Evolutionary conservation across 2,888 invertebrate genomes (phyloP), one percentile per base, ranked within the genome.

Genomic region (Heliconius sara): DNA sequence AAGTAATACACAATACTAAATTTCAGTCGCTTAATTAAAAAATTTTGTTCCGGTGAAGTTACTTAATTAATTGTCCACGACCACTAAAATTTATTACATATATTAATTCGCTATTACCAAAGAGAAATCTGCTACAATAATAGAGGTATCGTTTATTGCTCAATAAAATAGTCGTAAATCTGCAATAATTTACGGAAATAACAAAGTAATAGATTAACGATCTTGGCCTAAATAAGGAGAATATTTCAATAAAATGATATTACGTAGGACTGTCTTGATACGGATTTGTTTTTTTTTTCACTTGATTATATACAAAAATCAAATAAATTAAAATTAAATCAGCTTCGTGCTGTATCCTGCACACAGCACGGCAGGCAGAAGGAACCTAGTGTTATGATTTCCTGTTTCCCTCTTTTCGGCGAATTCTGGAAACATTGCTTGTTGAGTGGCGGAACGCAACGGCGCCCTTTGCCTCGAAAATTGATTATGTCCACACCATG

Each of bases 151-250:
- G n/a, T 70, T 70, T 70, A 70, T 25, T 25, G 25, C 43, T 25
- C 43, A 43, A 70, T 70, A 70, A 70, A 70, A 25, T 43, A 47
- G 43, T 70, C 43, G 39, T 70, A 70, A 70, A 70, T 47, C 25
- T 70, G 70, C 70, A 47, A 70, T 70, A 70, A 70, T 43, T 70
- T 19, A 43, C 43, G 43, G 25, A 70, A 70, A 70, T 70, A 70
- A 70, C 43, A 43, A 70, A 70, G 25, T 70, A 70, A 47, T 25
- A 16, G 43, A 43, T 70, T 70, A 70, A 25, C 70, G 39, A 70
- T 70, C 70, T 70, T 70, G 70, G n/a, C 70, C 70, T 70, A 47
- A 70, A 70, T 70, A 47, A 27, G 43, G 25, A 25, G 13, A 27
- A 70, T 70, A 47, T 70, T 70, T 43, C 25, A 47, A 16, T 70